A percentile compares a stretch with the other conserved stretches of the same genome.
Conservation (phyloP, 2,113 vertebrate genomes). For the Mystacornis crossleyi region DNA sequence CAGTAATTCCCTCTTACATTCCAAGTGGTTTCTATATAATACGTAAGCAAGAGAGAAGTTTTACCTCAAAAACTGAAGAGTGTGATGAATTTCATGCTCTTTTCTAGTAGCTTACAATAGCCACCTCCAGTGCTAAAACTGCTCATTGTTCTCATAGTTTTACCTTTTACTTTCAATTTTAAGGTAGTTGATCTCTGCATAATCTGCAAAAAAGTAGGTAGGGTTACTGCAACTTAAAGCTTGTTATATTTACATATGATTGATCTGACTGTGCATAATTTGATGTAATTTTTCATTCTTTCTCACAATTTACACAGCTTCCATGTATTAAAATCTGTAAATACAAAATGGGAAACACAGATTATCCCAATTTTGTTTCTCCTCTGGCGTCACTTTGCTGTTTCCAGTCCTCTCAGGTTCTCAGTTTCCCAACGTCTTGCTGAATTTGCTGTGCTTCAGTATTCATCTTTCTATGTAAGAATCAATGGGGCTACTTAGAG, state of each 20-base stretch:
- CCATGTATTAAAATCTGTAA: background rate
- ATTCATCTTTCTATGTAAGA: background rate
- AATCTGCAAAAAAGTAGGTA: background rate
- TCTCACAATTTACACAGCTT: background rate
- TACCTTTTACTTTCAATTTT: background rate
- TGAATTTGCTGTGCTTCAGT: background rate
- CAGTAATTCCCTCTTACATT: background rate
- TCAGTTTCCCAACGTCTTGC: background rate
- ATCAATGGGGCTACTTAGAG: background rate
- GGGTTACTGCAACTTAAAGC: background rate
- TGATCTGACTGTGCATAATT: background rate
- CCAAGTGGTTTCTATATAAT: background rate
- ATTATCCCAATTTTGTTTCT: background rate
- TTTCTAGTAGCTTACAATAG: background rate
- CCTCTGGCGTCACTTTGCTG: background rate
- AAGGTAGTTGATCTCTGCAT: background rate
- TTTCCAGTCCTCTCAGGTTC: background rate
- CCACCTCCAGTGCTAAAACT: background rate
- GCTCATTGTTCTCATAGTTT: background rate
- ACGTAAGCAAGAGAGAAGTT: background rate
- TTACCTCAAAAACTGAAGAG: background rate
- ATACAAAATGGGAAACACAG: background rate
- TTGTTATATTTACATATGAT: background rate
- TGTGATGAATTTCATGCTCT: background rate
- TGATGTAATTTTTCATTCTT: background rate